These are phyloP conservation scores for Caenorhabditis plicata DNA, from an alignment of 2,888 invertebrate species.

Conservation along the genomic window DNA sequence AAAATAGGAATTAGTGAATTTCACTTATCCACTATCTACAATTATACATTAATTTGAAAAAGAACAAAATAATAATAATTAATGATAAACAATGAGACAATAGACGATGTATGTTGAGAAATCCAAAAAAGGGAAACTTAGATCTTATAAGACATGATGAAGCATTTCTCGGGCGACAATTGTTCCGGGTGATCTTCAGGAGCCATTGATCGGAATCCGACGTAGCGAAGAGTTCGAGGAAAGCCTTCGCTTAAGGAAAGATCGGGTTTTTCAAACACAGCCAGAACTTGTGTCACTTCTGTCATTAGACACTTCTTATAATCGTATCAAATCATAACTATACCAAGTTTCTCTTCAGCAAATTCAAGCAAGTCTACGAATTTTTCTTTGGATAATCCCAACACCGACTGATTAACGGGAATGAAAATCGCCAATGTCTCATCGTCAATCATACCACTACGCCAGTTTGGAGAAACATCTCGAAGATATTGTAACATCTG, in stretches of 20 bases:
- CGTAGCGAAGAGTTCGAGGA: constrained; percentile 48
- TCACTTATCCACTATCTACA: too few relatives aligned
- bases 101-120: too few relatives aligned
- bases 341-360: constrained; percentile 42
- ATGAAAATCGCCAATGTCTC: constrained; percentile 36
- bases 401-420: constrained; percentile 38
- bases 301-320: constrained; percentile 2
- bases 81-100: too few relatives aligned
- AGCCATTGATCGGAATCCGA: constrained; percentile 47
- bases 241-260: constrained; percentile 38
- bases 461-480: constrained; percentile 42
- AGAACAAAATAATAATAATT: too few relatives aligned
- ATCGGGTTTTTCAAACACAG: constrained; percentile 39
- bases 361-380: constrained; percentile 49
- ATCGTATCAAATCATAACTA: not conserved
- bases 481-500: constrained; percentile 20
- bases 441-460: constrained; percentile 30
- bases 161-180: constrained; percentile 33
- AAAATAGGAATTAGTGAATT: too few relatives aligned
- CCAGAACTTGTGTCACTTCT: constrained; percentile 39
- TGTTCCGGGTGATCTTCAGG: constrained; percentile 35
- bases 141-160: constrained; percentile 48
- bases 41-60: too few relatives aligned
- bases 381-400: constrained; percentile 37
- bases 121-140: constrained; percentile 21